A percentile compares a stretch with the other conserved stretches of the same genome.
Conservation (phyloP, 1,140 invertebrate genomes). For the Pentalonia nigronervosa region DNA sequence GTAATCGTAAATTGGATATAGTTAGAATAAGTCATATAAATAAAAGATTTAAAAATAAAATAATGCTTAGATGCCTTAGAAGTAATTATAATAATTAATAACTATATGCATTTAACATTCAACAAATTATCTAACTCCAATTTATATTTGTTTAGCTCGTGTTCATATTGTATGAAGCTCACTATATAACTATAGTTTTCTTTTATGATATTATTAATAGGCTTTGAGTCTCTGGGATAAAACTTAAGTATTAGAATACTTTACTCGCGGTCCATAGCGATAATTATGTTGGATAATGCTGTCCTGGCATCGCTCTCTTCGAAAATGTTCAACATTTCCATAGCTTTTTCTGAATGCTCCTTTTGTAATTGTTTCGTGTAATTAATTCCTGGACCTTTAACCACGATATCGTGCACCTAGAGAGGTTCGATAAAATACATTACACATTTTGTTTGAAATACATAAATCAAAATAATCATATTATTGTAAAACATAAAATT, state of each 20-base stretch:
- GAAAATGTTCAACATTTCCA: slow-evolving; percentile 76
- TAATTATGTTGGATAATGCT: slow-evolving; percentile 80
- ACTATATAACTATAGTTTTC: not conserved
- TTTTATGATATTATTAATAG: not conserved
- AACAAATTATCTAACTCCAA: not conserved
- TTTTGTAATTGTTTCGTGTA: slow-evolving; percentile 78
- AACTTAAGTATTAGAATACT: not conserved
- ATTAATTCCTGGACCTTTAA: slow-evolving; percentile 75
- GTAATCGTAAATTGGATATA: not conserved
- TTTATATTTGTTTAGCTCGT: too few relatives aligned
- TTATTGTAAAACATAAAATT: not conserved
- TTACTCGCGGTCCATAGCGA: slow-evolving; percentile 72
- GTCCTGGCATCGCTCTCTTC: slow-evolving; percentile 77
- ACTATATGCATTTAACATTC: not conserved
- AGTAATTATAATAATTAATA: not conserved
- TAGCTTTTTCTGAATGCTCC: slow-evolving; percentile 78
- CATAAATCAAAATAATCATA: not conserved
- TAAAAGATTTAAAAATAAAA: not conserved
- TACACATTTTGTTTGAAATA: not conserved
- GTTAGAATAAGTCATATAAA: not conserved
- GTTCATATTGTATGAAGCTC: not conserved
- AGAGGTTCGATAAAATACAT: not conserved
- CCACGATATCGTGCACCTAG: slow-evolving; percentile 72
- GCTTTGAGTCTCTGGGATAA: not conserved
- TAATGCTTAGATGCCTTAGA: not conserved